Base-by-base conservation (phyloP, 2,888 invertebrate species). In the Empis livida region DNA sequence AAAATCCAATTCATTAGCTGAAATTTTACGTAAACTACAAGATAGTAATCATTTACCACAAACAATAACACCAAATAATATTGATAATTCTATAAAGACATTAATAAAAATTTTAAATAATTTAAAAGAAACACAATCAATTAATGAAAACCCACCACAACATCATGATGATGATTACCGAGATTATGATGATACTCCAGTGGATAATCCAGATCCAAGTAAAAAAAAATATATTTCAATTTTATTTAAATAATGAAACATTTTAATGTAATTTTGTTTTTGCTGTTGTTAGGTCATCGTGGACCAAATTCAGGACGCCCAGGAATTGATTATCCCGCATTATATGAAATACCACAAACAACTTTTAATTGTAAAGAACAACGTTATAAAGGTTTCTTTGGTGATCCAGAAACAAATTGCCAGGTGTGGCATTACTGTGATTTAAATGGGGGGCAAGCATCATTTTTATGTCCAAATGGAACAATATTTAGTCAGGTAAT, bases 381-480 rank as follows among this genome's bases (percentile, higher is more conserved):
- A 62, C 73, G 90, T 20, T 90, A 91, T 67, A 90, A 90, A 60
- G 90, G 90, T 49, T 91, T 90, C 71, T 90, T 90, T 59, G 90
- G 89, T 4, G 90, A 91, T 70, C 84, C 89, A 11, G 84, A 85
- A 56, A 87, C 90, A 8, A 78, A 82, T 57, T 91, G 90, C 63
- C 90, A 91, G 76, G 90, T 89, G 10, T 91, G 90, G 91, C 90
- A 91, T 66, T 91, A 91, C 65, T 91, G 90, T 62, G 90, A 90
- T 64, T 73, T 91, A 48, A 90, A 90, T 61, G 90, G 90, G 9
- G 90, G 90, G 8, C 89, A 90, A 66, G 86, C 90, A 5, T 90
- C 90, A 4, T 91, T 91, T 65, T 70, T 91, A 32, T 91, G 90
- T 59, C 90, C 90, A 43, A 90, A 90, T 64, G 90, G 91, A 35